Conservation (phyloP, 2,113 vertebrate genomes). For the Phylloscopus trochilus region DNA sequence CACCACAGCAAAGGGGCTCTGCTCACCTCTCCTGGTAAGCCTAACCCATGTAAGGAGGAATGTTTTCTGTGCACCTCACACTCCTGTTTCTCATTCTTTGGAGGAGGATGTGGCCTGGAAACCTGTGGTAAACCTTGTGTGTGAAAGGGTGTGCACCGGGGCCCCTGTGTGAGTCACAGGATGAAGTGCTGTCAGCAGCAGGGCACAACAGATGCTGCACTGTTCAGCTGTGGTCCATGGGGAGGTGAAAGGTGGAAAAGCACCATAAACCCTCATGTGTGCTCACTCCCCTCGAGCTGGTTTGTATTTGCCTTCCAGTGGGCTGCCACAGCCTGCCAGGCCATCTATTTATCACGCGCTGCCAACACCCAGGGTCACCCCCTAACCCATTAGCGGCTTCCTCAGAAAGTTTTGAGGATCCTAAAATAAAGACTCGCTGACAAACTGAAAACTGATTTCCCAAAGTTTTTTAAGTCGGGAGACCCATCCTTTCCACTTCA, state of each 20-base stretch:
- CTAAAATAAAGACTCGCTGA: neutral
- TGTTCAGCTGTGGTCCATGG: neutral
- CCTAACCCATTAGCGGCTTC: accelerated
- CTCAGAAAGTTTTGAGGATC: neutral
- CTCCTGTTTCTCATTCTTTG: neutral
- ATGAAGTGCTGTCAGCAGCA: neutral
- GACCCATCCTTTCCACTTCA: neutral
- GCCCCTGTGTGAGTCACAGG: neutral
- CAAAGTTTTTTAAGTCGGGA: neutral
- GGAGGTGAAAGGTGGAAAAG: neutral
- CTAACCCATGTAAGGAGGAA: neutral
- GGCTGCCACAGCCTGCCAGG: neutral
- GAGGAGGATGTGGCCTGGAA: neutral
- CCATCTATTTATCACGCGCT: neutral
- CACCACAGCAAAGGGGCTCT: neutral
- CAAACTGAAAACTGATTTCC: neutral
- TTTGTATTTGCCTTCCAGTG: neutral
- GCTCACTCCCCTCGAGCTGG: neutral
- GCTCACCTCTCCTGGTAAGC: neutral
- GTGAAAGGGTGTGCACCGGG: neutral
- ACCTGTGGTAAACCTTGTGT: neutral
- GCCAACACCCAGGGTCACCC: neutral
- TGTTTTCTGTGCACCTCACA: neutral
- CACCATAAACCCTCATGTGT: neutral
- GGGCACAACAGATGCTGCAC: neutral